phyloP scores from a whole-genome alignment of 2,113 vertebrate genomes.

The Puntigrus tetrazona region DNA sequence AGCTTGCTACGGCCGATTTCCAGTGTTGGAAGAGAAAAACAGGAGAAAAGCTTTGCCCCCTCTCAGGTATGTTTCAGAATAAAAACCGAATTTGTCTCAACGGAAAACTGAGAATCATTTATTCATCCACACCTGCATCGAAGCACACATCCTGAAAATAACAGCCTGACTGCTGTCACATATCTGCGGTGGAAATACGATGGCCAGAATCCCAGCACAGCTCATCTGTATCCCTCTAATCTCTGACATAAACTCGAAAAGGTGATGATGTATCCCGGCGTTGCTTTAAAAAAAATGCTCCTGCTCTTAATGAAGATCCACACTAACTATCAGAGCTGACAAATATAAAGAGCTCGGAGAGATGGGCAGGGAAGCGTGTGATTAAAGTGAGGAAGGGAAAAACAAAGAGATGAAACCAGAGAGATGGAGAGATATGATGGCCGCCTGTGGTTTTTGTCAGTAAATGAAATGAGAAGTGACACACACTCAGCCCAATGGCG shows the following conservation, averaged over 20 bases:
- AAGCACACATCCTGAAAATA: neutral
- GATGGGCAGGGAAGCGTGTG: slow-evolving; percentile 1
- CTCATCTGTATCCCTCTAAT: slow-evolving; percentile 34
- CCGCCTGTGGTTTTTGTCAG: slow-evolving; percentile 34
- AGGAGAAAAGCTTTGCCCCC: neutral
- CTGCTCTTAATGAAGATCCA: slow-evolving; percentile 24
- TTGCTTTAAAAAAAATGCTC: neutral
- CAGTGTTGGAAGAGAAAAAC: neutral
- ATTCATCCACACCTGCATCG: neutral
- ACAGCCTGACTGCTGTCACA: neutral
- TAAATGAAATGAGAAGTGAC: slow-evolving; percentile 73
- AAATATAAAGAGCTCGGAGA: slow-evolving; percentile 24
- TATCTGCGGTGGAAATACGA: neutral
- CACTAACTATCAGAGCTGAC: slow-evolving; percentile 25
- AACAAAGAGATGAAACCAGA: slow-evolving; percentile 17
- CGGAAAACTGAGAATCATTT: neutral
- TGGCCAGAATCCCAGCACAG: neutral
- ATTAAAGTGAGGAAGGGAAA: slow-evolving; percentile 4
- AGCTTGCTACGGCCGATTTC: neutral
- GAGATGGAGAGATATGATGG: slow-evolving; percentile 57
- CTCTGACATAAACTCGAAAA: slow-evolving; percentile 26
- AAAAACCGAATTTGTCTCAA: neutral
- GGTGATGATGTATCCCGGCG: slow-evolving; percentile 16
- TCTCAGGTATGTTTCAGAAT: neutral
- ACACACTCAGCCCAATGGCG: slow-evolving; percentile 69